Base-by-base conservation (phyloP, 2,113 vertebrate species). In the Pica pica region DNA sequence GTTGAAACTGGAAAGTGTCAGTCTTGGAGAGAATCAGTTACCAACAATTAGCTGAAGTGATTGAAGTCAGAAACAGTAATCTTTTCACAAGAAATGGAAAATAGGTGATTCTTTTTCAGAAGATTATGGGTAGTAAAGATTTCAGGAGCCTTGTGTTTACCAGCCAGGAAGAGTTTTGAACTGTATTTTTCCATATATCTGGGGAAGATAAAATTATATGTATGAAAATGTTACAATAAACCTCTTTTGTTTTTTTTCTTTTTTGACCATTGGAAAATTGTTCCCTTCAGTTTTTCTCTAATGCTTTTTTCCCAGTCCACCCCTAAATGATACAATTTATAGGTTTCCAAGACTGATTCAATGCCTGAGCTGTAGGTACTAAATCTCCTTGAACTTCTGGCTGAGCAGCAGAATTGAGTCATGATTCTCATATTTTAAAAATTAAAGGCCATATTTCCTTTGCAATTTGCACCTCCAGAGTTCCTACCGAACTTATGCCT, bases 381-480 rank as follows among this genome's bases (percentile, higher is more conserved):
- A 79, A 91, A 92, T 78, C 49, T 78, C 31, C 81, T 87, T 94
- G 87, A 81, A 76, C 27, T 93, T 87, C 74, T 92, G 77, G 8
- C 81, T 93, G 41, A 76, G 65, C 24, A 65, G n/a, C 28, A 46
- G 31, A 92, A 60, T 49, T 82, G 60, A 92, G 41, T 91, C 74
- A 52, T 0, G 0, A 67, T 94, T 89, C 56, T 92, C 83, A 39
- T 69, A 24, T n/a, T 87, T 82, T 89, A 78, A 94, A 92, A 94
- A 86, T 74, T 77, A 75, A 86, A 93, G 49, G n/a, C 22, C 23
- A n/a, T 41, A 64, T 89, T 89, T 91, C 46, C 60, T 87, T 78
- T 78, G 35, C 68, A 89, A 23, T 89, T 87, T 90, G 27, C 27
- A 42, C n/a, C 27, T 70, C 8, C 24, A 75, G 49, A 89, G 71